Evolutionary conservation across 2,888 invertebrate genomes (phyloP).

Genomic region (Teinopalpus imperialis): DNA sequence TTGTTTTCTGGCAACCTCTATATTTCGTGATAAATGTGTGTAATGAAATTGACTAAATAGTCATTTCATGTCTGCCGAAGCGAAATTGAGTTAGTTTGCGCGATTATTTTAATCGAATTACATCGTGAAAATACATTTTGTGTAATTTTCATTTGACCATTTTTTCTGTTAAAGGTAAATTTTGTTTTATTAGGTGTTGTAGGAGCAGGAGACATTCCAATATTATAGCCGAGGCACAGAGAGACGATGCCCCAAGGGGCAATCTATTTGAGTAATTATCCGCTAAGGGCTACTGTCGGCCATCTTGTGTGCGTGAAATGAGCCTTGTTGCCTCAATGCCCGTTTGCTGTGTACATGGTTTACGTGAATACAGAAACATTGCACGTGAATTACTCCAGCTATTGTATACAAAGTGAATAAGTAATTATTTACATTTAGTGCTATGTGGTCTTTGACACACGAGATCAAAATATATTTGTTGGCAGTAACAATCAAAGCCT

Average conservation of each 20-base stretch:
- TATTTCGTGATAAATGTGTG: slow-evolving; percentile 23
- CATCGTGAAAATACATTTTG: slow-evolving; percentile 13
- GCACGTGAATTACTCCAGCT: slow-evolving; percentile 47
- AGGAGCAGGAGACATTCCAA: slow-evolving; percentile 56
- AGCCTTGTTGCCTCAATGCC: slow-evolving; percentile 73
- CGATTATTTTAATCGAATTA: slow-evolving; percentile 23
- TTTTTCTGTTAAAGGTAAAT: slow-evolving; percentile 24
- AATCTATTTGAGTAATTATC: slow-evolving; percentile 82
- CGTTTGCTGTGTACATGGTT: slow-evolving; percentile 67
- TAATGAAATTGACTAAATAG: slow-evolving; percentile 27
- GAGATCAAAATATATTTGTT: slow-evolving; percentile 1
- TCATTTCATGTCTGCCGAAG: slow-evolving; percentile 20
- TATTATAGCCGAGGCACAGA: slow-evolving; percentile 60
- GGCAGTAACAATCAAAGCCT: slow-evolving; percentile 30
- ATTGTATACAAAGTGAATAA: slow-evolving; percentile 11
- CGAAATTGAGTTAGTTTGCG: slow-evolving; percentile 17
- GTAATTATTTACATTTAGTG: slow-evolving; percentile 42
- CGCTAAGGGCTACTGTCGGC: slow-evolving; percentile 80
- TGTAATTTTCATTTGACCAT: slow-evolving; percentile 13
- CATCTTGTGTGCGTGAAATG: slow-evolving; percentile 77
- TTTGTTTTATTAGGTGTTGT: slow-evolving; percentile 45
- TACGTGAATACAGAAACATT: slow-evolving; percentile 57
- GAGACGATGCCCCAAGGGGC: slow-evolving; percentile 79
- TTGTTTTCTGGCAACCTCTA: slow-evolving; percentile 19
- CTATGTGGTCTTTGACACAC: slow-evolving; percentile 2